Evolutionary conservation across 2,888 invertebrate species (phyloP), one percentile per base, ranked within the genome.

Genomic region (Agriopis marginaria): DNA sequence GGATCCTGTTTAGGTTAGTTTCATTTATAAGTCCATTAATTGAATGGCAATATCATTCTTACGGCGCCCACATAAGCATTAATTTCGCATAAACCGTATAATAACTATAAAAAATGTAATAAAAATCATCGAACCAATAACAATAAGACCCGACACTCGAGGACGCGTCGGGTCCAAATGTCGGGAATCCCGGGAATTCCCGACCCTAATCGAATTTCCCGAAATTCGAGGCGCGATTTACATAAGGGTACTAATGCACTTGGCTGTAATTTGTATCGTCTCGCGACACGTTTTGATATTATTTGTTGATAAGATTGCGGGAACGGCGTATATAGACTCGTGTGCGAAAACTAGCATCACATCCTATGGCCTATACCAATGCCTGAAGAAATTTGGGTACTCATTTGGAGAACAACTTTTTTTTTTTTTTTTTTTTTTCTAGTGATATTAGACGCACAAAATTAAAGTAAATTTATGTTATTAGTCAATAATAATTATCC

Each of bases 151-250:
- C 42, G 11, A 60, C 44, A 51, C 51, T 62, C 39, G 44, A 17
- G 40, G 56, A 56, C 32, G 23, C 47, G 56, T 51, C 32, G 40
- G 45, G 45, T 14, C 12, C 45, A 40, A 47, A 44, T 44, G 61
- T 51, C 58, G 63, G 11, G 66, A 60, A 39, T 45, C 67, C 56
- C 45, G 62, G 58, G 45, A 44, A 63, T 68, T 63, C 56, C 63
- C 51, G 51, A 63, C 68, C 63, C 63, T 63, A 68, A 68, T 68
- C 68, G 68, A 68, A 68, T 68, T 59, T 51, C 53, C 63, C 51
- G 63, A 63, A 47, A 63, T 54, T 49, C 58, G 51, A 59, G 53
- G 32, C 40, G 5, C 63, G 47, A 68, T 68, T 68, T 63, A 59
- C 53, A 68, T 68, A 63, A 59, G 67, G 61, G 11, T 23, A 5